Percentiles rank a stretch among this genome's conserved stretches.
Conservation (phyloP, 2,888 invertebrate genomes). For the Drosophila tanythrix region DNA sequence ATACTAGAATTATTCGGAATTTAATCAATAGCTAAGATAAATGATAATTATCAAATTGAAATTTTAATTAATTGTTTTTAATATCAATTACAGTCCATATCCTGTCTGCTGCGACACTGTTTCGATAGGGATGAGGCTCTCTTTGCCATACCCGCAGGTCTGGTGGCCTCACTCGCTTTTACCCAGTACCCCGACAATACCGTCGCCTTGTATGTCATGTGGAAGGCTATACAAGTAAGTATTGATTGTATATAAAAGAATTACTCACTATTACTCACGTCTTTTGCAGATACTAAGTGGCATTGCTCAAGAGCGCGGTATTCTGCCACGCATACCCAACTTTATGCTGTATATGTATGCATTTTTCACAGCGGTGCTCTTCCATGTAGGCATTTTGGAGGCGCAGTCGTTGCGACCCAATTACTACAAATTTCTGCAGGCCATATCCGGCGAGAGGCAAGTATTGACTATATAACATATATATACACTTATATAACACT, state of each 20-base stretch:
- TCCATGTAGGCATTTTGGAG: conserved; percentile 92
- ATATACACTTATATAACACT: neutral
- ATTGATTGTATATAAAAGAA: neutral
- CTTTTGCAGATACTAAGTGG: conserved; percentile 88
- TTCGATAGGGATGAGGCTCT: conserved; percentile 87
- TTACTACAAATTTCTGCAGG: conserved; percentile 92
- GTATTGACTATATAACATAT: conserved; percentile 21
- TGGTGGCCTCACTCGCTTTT: conserved; percentile 90
- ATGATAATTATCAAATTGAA: neutral
- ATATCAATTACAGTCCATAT: conserved; percentile 86
- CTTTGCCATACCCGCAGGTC: conserved; percentile 89
- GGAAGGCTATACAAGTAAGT: conserved; percentile 92
- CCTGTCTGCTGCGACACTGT: conserved; percentile 88
- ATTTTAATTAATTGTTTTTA: neutral
- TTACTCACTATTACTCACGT: neutral
- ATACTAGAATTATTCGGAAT: neutral
- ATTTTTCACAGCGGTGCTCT: conserved; percentile 90
- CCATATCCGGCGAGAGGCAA: conserved; percentile 90
- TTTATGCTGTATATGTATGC: conserved; percentile 91
- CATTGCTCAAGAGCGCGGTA: conserved; percentile 88
- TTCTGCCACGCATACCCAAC: conserved; percentile 89
- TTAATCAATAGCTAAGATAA: neutral
- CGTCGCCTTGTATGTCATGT: conserved; percentile 92
- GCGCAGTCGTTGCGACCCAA: conserved; percentile 91
- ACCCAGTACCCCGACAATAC: conserved; percentile 91